Conservation (phyloP, 1,140 invertebrate genomes). For the Catajapyx aquilonaris region DNA sequence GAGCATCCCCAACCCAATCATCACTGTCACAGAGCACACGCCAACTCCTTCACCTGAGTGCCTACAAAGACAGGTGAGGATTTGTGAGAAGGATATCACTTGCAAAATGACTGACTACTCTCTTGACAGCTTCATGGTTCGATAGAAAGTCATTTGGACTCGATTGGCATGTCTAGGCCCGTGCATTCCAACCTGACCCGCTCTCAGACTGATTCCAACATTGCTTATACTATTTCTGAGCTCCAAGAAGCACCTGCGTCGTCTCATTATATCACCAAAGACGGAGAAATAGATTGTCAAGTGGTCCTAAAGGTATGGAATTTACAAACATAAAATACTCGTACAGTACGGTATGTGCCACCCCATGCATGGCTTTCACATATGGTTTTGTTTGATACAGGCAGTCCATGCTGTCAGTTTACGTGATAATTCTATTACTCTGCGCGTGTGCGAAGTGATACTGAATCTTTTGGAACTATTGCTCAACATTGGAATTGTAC, state of each 20-base stretch:
- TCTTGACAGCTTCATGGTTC: conserved; percentile 26
- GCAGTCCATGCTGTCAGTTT: conserved; percentile 67
- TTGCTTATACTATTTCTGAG: conserved; percentile 62
- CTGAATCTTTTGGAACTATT: conserved; percentile 72
- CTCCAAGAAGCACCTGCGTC: conserved; percentile 71
- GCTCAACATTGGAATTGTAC: conserved; percentile 60
- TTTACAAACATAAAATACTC: not conserved
- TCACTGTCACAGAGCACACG: conserved; percentile 87
- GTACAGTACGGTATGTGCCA: not conserved
- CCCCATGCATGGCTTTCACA: not conserved
- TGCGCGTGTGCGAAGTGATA: conserved; percentile 72
- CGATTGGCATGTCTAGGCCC: conserved; percentile 24
- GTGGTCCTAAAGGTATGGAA: conserved; percentile 60
- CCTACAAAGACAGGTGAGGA: conserved; percentile 43
- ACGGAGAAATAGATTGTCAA: conserved; percentile 79
- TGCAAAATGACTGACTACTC: not conserved
- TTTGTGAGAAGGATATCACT: not conserved
- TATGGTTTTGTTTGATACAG: conserved; percentile 23
- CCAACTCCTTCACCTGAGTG: conserved; percentile 70
- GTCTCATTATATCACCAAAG: conserved; percentile 74
- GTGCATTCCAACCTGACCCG: conserved; percentile 38
- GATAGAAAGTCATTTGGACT: conserved; percentile 55
- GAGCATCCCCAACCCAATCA: conserved; percentile 62
- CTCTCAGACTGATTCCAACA: conserved; percentile 87
- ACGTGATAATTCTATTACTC: conserved; percentile 47